Conservation (phyloP, 2,797 vertebrate species). For the Rhinella marina region DNA sequence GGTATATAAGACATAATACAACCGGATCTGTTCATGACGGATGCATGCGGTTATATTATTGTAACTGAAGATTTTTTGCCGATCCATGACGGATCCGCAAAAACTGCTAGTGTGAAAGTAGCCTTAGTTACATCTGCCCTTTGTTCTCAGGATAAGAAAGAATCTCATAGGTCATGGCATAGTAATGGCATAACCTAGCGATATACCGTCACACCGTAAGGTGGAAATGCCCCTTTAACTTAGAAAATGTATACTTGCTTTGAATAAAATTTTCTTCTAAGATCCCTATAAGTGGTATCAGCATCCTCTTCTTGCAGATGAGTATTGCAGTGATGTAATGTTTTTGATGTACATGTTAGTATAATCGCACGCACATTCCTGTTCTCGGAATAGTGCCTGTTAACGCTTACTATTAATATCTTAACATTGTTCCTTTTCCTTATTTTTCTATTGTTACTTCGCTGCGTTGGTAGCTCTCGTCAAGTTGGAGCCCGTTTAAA, state of each 20-base stretch:
- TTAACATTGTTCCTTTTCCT: conserved; percentile 47
- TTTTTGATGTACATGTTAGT: conserved; percentile 17
- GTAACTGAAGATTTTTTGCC: no score
- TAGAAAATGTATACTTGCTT: not conserved
- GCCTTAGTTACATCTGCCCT: no score
- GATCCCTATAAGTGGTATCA: not conserved
- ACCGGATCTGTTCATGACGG: no score
- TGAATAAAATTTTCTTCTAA: not conserved
- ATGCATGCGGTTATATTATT: no score
- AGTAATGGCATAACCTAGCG: not conserved
- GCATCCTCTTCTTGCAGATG: not conserved
- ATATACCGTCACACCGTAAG: not conserved
- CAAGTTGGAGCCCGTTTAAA: conserved; percentile 49
- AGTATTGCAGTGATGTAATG: not conserved
- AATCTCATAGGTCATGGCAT: not conserved
- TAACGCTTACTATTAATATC: conserved; percentile 51
- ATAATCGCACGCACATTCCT: not conserved
- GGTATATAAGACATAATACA: no score
- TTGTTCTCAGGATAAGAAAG: not conserved
- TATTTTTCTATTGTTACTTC: conserved; percentile 37
- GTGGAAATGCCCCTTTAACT: not conserved
- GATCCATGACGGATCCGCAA: no score
- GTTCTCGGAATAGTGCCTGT: conserved; percentile 21
- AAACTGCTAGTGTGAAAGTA: no score
- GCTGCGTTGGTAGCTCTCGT: conserved; percentile 26